Evolutionary conservation across 2,113 vertebrate species (phyloP).

Genomic region (Tyto alba): DNA sequence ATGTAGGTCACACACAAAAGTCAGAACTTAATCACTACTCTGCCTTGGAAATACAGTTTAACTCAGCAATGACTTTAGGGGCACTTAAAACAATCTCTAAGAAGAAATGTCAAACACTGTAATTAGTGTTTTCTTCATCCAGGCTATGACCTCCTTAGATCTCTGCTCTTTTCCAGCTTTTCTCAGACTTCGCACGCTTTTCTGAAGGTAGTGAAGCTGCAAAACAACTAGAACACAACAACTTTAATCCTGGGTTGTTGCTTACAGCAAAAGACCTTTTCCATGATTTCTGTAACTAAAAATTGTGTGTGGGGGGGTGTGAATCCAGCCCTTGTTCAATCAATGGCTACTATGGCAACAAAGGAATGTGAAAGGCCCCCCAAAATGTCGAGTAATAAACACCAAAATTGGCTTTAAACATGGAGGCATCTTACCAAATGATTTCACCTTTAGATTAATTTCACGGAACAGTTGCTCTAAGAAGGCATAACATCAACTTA

Average conservation of each 20-base stretch:
- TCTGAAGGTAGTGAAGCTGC: background rate
- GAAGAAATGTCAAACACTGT: background rate
- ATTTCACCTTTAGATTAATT: background rate
- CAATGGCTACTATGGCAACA: background rate
- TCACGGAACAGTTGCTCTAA: background rate
- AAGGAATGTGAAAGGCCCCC: background rate
- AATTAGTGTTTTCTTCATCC: background rate
- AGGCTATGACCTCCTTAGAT: background rate
- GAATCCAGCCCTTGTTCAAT: background rate
- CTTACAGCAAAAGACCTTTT: background rate
- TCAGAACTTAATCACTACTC: background rate
- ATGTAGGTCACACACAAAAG: background rate
- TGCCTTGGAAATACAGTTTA: background rate
- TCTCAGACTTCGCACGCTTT: background rate
- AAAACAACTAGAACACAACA: rapidly evolving
- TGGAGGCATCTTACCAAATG: background rate
- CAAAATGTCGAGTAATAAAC: background rate
- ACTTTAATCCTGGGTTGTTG: background rate
- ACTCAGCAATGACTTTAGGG: background rate
- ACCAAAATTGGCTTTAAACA: background rate
- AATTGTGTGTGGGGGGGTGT: background rate
- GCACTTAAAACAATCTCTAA: background rate
- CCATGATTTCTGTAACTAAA: background rate
- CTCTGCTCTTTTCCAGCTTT: background rate
- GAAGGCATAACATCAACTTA: background rate